These are phyloP conservation scores for Brachionus angularis DNA, from an alignment of 1,140 invertebrate genomes.

Conservation along the genomic window DNA sequence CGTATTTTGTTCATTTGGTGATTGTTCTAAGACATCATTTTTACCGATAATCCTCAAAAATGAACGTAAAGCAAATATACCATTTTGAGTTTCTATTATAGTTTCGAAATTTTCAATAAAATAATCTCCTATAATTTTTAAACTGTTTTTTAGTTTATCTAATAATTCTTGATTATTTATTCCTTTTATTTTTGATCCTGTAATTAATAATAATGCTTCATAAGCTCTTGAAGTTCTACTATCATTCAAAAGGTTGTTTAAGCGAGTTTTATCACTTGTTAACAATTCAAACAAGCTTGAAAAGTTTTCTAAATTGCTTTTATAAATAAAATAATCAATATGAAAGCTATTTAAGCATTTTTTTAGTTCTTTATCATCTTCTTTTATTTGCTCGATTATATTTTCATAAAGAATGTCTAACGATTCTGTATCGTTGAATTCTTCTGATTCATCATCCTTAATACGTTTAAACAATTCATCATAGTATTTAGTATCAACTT, in stretches of 20 bases:
- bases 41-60: conserved; percentile 5
- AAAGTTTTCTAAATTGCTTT: conserved; percentile 17
- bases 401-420: not conserved
- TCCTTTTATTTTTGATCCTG: not conserved
- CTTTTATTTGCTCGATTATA: conserved; percentile 31
- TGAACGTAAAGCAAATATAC: conserved; percentile 8
- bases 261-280: not conserved
- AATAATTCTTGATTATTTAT: not conserved
- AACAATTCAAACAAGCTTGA: conserved; percentile 14
- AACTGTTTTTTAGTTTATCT: not conserved
- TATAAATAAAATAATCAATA: conserved; percentile 41
- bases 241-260: conserved; percentile 2
- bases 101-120: conserved; percentile 14
- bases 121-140: conserved; percentile 10
- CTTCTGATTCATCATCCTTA: conserved; percentile 14
- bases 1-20: not conserved
- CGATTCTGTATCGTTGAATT: conserved; percentile 7
- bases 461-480: conserved; percentile 28
- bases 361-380: conserved; percentile 20
- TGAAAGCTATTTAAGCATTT: conserved; percentile 36
- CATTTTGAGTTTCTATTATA: conserved; percentile 22
- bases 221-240: conserved; percentile 15
- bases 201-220: conserved; percentile 29
- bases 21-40: not conserved
- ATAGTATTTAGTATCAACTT: conserved; percentile 23